Evolutionary conservation across 2,113 vertebrate genomes (phyloP), one percentile per base, ranked within the genome.

Genomic region (Nestor notabilis): DNA sequence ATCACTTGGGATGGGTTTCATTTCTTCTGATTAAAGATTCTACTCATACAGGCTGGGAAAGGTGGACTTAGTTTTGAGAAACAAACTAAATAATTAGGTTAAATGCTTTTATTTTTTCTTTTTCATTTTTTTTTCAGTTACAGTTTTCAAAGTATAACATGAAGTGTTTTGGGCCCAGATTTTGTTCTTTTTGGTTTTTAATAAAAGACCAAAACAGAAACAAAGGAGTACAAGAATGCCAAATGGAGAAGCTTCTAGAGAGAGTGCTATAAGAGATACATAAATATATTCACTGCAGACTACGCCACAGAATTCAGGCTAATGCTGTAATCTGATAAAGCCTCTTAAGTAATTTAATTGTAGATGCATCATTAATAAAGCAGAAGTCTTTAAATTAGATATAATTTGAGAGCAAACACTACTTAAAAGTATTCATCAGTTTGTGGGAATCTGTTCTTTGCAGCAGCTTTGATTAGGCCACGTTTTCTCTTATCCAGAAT

Each of bases 401-500:
- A 93, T 71, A 64, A 93, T 70, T 90, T 95, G 87, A 93, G 47
- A 83, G 61, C 60, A 91, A 65, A 37, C 88, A 92, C 75, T 94
- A 83, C 86, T 86, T 90, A 44, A 79, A 87, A 80, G 37, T 31
- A 77, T 65, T 78, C 49, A 79, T 75, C 78, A 41, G 15, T 96
- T 97, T 55, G 41, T 93, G 83, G 81, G 95, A 94, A 97, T 91
- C 90, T 94, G 94, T 86, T 89, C 93, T 94, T 78, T 90, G 71
- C 66, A 90, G 97, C 74, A 86, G 91, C 94, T 98, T 98, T 98
- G 95, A 98, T 98, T 97, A 97, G 94, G 97, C 90, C 94, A 97
- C 3, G 2, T 89, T 96, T 96, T 97, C 91, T 96, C 97, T 96
- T 95, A 95, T 92, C 89, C 95, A 21, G 92, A 98, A 98, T 98